Evolutionary conservation across 2,888 invertebrate species (phyloP).

Genomic region (Tetheella fluctuosa): DNA sequence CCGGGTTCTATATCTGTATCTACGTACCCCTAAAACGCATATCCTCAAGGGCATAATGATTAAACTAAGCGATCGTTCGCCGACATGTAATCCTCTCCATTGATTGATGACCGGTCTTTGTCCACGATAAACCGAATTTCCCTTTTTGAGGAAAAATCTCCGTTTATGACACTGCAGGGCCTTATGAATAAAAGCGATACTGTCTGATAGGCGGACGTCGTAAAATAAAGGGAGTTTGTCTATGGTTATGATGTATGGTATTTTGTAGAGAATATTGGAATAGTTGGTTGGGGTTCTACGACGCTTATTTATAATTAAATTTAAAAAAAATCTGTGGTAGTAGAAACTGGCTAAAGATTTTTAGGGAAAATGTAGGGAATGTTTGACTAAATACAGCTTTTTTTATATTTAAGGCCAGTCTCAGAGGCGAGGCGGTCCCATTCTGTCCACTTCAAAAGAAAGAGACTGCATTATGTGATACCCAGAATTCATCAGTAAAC

Average conservation of each 20-base stretch:
- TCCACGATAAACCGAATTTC: constrained; percentile 58
- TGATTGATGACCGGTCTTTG: constrained; percentile 72
- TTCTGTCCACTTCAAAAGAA: no score
- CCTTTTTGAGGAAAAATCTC: constrained; percentile 61
- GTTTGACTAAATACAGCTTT: no score
- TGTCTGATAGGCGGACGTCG: constrained; percentile 38
- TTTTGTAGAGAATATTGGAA: neutral
- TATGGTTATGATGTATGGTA: neutral
- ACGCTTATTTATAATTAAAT: neutral
- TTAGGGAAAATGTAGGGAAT: no score
- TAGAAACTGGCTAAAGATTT: neutral
- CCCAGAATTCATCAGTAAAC: no score
- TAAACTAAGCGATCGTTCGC: constrained; percentile 58
- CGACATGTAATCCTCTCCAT: constrained; percentile 59
- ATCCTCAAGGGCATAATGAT: constrained; percentile 65
- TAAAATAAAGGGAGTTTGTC: constrained; percentile 19
- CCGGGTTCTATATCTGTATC: neutral
- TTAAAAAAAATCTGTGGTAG: neutral
- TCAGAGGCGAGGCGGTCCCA: no score
- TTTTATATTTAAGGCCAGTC: no score
- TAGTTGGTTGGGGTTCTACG: neutral
- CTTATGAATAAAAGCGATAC: constrained; percentile 32
- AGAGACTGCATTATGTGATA: no score
- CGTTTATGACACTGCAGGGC: constrained; percentile 19
- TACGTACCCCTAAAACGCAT: constrained; percentile 20